Evolutionary conservation across 1,140 invertebrate genomes (phyloP).

Genomic region (Trichonephila clavata): DNA sequence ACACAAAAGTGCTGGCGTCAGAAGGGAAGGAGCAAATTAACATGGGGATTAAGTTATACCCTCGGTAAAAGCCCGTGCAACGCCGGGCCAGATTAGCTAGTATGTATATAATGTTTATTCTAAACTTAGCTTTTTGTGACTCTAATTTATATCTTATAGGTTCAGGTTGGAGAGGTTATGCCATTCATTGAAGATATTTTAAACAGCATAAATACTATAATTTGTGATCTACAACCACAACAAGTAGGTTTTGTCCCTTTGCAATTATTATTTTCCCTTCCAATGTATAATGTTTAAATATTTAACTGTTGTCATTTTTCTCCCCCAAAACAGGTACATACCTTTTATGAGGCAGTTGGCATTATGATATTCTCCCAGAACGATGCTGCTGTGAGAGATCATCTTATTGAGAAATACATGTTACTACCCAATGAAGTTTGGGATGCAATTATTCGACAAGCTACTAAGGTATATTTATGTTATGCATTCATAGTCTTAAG

Average conservation of each 20-base stretch:
- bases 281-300: not conserved
- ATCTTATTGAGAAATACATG: conserved; percentile 99
- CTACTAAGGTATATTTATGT: conserved; percentile 86
- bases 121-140: no score
- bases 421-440: conserved; percentile 98
- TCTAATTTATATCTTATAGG: conserved; percentile 82
- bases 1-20: no score
- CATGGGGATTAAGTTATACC: no score
- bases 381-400: conserved; percentile 93
- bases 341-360: conserved; percentile 99
- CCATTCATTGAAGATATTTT: conserved; percentile 99
- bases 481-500: not conserved
- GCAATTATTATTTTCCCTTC: not conserved
- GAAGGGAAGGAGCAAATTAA: no score
- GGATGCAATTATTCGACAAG: conserved; percentile 99
- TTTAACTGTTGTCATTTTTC: not conserved
- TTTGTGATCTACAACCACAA: conserved; percentile 98
- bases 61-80: no score
- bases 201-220: conserved; percentile 96
- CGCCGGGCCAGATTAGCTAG: no score
- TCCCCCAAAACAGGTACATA: conserved; percentile 90
- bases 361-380: conserved; percentile 99
- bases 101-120: no score
- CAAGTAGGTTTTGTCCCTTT: conserved; percentile 84
- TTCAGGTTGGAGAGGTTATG: conserved; percentile 96